Base-by-base conservation (phyloP, 2,113 vertebrate genomes). In the Hystrix cristata region DNA sequence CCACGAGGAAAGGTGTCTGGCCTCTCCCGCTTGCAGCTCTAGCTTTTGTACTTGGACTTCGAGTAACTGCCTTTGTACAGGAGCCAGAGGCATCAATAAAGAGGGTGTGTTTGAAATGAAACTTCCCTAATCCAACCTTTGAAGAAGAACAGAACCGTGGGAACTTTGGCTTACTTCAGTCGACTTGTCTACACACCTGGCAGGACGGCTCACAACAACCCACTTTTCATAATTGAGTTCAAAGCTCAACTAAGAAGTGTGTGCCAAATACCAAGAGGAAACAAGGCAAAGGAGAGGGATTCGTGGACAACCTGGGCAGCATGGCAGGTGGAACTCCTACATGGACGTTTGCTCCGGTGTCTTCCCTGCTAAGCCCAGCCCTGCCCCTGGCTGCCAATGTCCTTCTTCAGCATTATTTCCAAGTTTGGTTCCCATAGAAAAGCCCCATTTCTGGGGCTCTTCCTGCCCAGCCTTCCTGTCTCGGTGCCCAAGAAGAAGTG, bases 401-500 rank as follows among this genome's bases (percentile, higher is more conserved):
- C 57, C 29, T 65, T 46, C 51, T 78, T 67, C 27, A 78, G 82
- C 14, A 7, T 13, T 51, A 74, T 60, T 51, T 80, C 81, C 23
- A 79, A 80, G 81, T 55, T 96, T 13, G 15, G 82, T 94, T 95
- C 80, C 94, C 83, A 29, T 23, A 57, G 38, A 90, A 94, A 97
- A 48, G 57, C 71, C 43, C 87, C 1, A 1, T 51, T 85, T 18
- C 90, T 67, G 5, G 65, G 88, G 38, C 29, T 79, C 85, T 96
- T 95, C 81, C 95, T 92, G 67, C 51, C 46, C 69, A 29, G 71
- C 29, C 86, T 96, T 95, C 89, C 96, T 96, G 94, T 31, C 65
- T 72, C 34, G 12, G 29, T 53, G 78, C 72, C 48, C 15, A 83
- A 38, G 82, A 71, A 79, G 96, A 97, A 97, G 87, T 84, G 93